These are phyloP conservation scores for Drosophila macrospina DNA, from an alignment of 2,888 invertebrate genomes.

Conservation along the genomic window DNA sequence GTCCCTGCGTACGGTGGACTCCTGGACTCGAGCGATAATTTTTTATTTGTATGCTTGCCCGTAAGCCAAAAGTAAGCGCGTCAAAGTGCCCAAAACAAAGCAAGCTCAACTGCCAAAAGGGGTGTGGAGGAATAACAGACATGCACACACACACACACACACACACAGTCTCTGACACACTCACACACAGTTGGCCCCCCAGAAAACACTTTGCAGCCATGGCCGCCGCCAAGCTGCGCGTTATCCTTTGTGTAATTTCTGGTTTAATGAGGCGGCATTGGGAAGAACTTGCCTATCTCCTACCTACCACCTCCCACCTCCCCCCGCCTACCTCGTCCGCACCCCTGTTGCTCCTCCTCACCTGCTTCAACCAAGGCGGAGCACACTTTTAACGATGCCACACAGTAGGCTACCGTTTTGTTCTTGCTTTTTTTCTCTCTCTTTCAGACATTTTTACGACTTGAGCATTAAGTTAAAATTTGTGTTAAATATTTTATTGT, in stretches of 20 bases:
- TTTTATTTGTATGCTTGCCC: conserved; percentile 70
- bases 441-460: conserved; percentile 70
- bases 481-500: conserved; percentile 82
- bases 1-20: conserved; percentile 40
- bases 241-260: conserved; percentile 82
- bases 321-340: not conserved
- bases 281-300: conserved; percentile 38
- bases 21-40: conserved; percentile 72
- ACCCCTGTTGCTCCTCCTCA: not conserved
- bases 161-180: conserved; percentile 1
- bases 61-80: conserved; percentile 60
- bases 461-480: conserved; percentile 76
- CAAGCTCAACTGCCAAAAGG: conserved; percentile 22
- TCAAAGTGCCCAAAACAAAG: conserved; percentile 60
- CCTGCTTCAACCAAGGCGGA: conserved; percentile 3
- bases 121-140: conserved; percentile 15
- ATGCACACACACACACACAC: conserved; percentile 26
- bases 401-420: conserved; percentile 56
- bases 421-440: no score
- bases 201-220: conserved; percentile 36
- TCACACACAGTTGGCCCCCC: conserved; percentile 30
- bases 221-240: conserved; percentile 59
- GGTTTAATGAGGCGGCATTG: conserved; percentile 77
- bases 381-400: conserved; percentile 50
- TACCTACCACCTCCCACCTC: not conserved